Evolutionary conservation across 2,797 vertebrate genomes (phyloP).

Genomic region (Spheniscus humboldti): DNA sequence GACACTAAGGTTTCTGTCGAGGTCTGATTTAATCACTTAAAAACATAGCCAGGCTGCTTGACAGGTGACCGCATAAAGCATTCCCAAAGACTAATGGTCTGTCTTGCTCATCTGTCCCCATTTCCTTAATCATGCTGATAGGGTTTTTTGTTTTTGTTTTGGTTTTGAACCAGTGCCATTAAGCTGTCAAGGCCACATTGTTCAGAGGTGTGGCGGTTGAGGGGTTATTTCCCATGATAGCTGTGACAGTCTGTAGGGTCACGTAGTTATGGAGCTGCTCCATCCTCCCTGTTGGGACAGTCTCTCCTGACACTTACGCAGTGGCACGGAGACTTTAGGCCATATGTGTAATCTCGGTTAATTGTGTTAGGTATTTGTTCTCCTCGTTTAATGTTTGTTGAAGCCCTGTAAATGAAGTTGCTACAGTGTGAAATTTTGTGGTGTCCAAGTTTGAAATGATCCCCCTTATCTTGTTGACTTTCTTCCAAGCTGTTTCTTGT

Average conservation of each 20-base stretch:
- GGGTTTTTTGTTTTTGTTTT: background rate
- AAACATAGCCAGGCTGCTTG: background rate
- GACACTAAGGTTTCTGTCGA: background rate
- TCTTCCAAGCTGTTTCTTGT: background rate
- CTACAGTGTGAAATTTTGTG: background rate
- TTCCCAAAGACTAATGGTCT: background rate
- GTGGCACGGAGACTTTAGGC: background rate
- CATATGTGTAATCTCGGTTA: background rate
- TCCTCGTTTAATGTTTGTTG: background rate
- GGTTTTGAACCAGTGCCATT: background rate
- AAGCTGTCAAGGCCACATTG: background rate
- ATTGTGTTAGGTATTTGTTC: slow-evolving; percentile 11
- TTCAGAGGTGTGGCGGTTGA: background rate
- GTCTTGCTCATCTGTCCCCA: background rate
- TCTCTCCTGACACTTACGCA: background rate
- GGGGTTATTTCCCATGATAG: background rate
- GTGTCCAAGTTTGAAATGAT: background rate
- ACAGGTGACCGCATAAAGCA: background rate
- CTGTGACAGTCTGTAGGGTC: background rate
- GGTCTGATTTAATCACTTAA: slow-evolving; percentile 39
- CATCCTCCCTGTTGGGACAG: background rate
- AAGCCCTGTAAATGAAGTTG: background rate
- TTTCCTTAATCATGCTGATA: slow-evolving; percentile 26
- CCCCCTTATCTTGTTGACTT: background rate
- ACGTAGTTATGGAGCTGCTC: rapidly evolving